Percentiles rank a stretch among this genome's conserved stretches.
phyloP scores from a whole-genome alignment of 2,113 vertebrate genomes.

The Apaloderma vittatum region DNA sequence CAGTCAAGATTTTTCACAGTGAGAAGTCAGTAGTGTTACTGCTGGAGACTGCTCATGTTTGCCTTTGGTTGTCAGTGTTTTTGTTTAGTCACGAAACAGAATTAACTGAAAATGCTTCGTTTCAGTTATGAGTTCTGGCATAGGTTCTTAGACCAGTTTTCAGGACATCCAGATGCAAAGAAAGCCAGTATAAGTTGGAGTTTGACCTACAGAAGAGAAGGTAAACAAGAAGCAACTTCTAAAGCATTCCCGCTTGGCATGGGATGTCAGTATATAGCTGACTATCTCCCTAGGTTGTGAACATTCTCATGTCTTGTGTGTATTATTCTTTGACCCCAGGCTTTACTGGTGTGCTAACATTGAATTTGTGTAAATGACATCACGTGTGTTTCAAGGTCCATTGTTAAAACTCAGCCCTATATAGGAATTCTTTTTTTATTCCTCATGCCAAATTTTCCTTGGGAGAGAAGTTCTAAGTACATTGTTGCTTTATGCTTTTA shows the following conservation, averaged over 20 bases:
- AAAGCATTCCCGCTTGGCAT: not conserved
- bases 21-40: not conserved
- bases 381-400: not conserved
- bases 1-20: not conserved
- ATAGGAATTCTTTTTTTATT: not conserved
- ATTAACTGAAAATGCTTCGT: not conserved
- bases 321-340: not conserved
- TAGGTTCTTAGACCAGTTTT: not conserved
- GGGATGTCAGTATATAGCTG: not conserved
- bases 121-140: not conserved
- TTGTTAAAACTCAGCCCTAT: constrained; percentile 13
- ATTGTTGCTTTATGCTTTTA: not conserved
- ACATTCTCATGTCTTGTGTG: not conserved
- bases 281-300: not conserved
- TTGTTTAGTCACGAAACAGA: not conserved
- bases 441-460: not conserved
- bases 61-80: not conserved
- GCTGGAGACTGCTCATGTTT: not conserved
- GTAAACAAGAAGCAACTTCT: not conserved
- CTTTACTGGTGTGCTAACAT: not conserved
- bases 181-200: not conserved
- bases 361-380: not conserved
- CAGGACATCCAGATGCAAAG: not conserved
- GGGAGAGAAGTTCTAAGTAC: not conserved
- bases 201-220: not conserved